Evolutionary conservation across 2,888 invertebrate species (phyloP).

Genomic region (Brachylomia viminalis): DNA sequence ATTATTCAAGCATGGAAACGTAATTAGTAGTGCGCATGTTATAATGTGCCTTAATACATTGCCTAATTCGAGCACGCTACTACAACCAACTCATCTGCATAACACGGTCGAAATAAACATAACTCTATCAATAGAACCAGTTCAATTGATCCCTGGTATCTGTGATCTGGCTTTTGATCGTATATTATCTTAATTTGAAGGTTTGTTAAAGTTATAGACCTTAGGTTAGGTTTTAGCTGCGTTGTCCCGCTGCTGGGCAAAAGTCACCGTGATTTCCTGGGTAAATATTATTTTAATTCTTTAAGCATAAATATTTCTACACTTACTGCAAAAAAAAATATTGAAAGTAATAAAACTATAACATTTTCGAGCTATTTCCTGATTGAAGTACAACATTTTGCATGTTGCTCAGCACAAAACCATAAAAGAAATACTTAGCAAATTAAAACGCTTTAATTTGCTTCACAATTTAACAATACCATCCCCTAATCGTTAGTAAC

Average conservation of each 20-base stretch:
- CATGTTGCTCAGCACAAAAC: neutral
- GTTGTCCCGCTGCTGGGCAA: neutral
- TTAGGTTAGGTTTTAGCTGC: neutral
- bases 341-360: no score
- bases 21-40: slow-evolving; percentile 46
- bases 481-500: slow-evolving; percentile 84
- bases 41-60: slow-evolving; percentile 41
- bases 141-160: slow-evolving; percentile 25
- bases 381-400: neutral
- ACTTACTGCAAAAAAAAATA: neutral
- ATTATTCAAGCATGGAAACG: slow-evolving; percentile 32
- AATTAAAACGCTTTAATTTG: slow-evolving; percentile 61
- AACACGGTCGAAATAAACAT: slow-evolving; percentile 48
- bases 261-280: neutral
- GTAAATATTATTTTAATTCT: neutral
- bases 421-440: slow-evolving; percentile 50
- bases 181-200: slow-evolving; percentile 8
- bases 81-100: slow-evolving; percentile 28
- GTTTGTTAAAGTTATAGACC: neutral
- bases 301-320: neutral
- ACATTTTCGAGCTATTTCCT: neutral
- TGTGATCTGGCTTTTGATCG: neutral
- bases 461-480: slow-evolving; percentile 66
- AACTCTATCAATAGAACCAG: slow-evolving; percentile 28
- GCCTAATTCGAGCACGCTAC: slow-evolving; percentile 31